These are phyloP conservation scores for Carapus acus DNA, from an alignment of 2,797 vertebrate species.

Conservation along the genomic window DNA sequence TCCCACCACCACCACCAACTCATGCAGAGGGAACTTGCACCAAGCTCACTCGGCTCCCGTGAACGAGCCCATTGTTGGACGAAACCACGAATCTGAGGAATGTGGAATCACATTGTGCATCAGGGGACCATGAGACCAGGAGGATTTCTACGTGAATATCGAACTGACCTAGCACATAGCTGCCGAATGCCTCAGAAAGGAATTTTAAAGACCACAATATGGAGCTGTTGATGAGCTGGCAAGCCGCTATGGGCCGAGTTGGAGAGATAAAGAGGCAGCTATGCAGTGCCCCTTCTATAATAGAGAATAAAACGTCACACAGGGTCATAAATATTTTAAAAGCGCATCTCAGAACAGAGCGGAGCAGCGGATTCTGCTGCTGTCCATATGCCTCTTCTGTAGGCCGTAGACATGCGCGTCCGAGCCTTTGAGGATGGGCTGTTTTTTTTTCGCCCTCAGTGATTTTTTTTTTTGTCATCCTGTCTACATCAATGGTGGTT, in stretches of 20 bases:
- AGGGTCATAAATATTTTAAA: slow-evolving; percentile 66
- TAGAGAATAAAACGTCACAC: slow-evolving; percentile 40
- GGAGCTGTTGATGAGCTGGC: slow-evolving; percentile 33
- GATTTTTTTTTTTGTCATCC: slow-evolving; percentile 14
- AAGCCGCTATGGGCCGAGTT: slow-evolving; percentile 8
- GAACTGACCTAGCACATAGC: slow-evolving; percentile 35
- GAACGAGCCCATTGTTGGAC: slow-evolving; percentile 36
- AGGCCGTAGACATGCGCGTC: slow-evolving; percentile 16
- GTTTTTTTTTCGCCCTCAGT: too few species aligned
- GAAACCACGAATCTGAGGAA: slow-evolving; percentile 42
- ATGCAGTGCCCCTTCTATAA: slow-evolving; percentile 38
- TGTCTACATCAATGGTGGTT: too few species aligned
- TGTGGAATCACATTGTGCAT: slow-evolving; percentile 26
- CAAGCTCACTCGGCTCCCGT: slow-evolving; percentile 15
- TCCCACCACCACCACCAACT: slow-evolving; percentile 28
- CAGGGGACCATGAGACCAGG: slow-evolving; percentile 36
- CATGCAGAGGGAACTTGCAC: slow-evolving; percentile 30
- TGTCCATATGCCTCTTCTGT: slow-evolving; percentile 20
- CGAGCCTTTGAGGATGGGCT: slow-evolving; percentile 16
- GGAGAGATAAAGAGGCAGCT: slow-evolving; percentile 39
- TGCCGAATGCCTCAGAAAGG: slow-evolving; percentile 45
- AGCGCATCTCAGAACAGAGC: slow-evolving; percentile 52
- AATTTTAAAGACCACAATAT: slow-evolving; percentile 54
- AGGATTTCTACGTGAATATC: slow-evolving; percentile 43
- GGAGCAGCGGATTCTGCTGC: slow-evolving; percentile 44